Evolutionary conservation across 1,140 invertebrate species (phyloP), one percentile per base, ranked within the genome.

Genomic region (Meloidogyne exigua): DNA sequence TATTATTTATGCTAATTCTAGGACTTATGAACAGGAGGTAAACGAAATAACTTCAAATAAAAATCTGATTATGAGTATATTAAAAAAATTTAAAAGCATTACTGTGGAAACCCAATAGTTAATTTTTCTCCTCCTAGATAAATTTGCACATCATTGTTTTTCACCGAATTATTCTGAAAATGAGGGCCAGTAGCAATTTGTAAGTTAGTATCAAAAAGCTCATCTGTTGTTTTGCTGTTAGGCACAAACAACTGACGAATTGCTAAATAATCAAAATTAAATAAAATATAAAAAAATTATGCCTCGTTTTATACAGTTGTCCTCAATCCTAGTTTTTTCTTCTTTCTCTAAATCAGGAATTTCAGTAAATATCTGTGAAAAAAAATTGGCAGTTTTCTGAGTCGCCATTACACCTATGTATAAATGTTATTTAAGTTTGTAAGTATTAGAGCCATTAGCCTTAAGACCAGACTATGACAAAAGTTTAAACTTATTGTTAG

Each of bases 161-260:
- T 21, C 18, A 57, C 18, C 7, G n/a, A 57, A 18, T 18, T 44
- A 44, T 18, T 15, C 7, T 57, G 49, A 57, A 57, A 57, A 57
- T 57, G 49, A 57, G 49, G 49, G n/a, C 49, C 49, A n/a, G 49
- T n/a, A 57, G 49, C 49, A n/a, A 57, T 57, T 57, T 57, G 49
- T 57, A 57, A 9, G 18, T n/a, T 57, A n/a, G 49, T 5, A 57
- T 57, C 49, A 57, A 57, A 57, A n/a, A 57, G 49, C n/a, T 57
- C 18, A n/a, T 57, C 49, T 4, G 18, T n/a, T 57, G 49, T 57
- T 57, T 57, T 57, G n/a, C 9, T 57, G 49, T 57, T 9, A 57
- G 49, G 49, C n/a, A 57, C n/a, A 57, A 57, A 57, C n/a, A 57
- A 57, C 9, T 57, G 49, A n/a, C 49, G 49, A 57, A 57, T 57